Evolutionary conservation across 2,797 vertebrate species (phyloP).

Genomic region (Aulostomus chinensis): DNA sequence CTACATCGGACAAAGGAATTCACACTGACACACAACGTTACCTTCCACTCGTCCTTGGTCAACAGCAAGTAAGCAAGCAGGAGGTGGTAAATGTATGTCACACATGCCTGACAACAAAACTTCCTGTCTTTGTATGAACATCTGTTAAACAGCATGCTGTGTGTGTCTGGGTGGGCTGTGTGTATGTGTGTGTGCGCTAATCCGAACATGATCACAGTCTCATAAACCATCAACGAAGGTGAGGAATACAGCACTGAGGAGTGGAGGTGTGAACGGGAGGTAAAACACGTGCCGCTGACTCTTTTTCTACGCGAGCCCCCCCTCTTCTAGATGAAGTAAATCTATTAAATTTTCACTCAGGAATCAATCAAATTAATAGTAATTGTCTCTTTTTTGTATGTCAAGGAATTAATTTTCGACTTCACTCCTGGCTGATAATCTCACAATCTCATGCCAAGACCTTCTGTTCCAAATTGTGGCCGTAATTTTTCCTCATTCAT

Average conservation of each 20-base stretch:
- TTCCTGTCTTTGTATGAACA: conserved; percentile 29
- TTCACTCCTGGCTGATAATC: too few relatives aligned
- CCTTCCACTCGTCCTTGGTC: too few relatives aligned
- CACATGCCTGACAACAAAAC: conserved; percentile 35
- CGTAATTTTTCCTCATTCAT: neutral
- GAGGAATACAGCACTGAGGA: conserved; percentile 34
- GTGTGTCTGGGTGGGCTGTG: conserved; percentile 7
- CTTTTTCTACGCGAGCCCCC: neutral
- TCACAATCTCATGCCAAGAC: too few relatives aligned
- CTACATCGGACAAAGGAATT: too few relatives aligned
- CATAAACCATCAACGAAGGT: conserved; percentile 59
- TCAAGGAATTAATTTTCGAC: too few relatives aligned
- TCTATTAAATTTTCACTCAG: too few relatives aligned
- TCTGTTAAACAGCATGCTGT: conserved; percentile 14
- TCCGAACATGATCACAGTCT: conserved; percentile 17
- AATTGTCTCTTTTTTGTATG: too few relatives aligned
- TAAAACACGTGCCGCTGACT: conserved; percentile 16
- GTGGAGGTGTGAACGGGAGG: conserved; percentile 16
- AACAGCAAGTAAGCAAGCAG: neutral
- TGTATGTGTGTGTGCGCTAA: conserved; percentile 13
- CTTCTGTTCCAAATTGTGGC: neutral
- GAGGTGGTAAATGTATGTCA: conserved; percentile 4
- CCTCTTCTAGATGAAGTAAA: too few relatives aligned
- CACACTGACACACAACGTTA: too few relatives aligned
- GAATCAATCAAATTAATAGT: too few relatives aligned